phyloP scores from a whole-genome alignment of 2,888 invertebrate species.

The Eupithecia dodoneata region DNA sequence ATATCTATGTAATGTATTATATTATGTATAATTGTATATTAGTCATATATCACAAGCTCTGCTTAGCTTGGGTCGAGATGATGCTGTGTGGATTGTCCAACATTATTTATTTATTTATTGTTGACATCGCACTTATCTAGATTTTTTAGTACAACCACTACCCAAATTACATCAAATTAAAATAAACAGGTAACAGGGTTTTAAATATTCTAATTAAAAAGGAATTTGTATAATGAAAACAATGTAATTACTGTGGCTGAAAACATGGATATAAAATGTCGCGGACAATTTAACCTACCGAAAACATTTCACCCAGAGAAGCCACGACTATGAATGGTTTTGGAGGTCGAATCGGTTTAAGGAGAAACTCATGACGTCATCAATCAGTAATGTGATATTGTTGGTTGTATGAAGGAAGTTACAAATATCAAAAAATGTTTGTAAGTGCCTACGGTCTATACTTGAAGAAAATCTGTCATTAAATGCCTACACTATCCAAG shows the following conservation, averaged over 20 bases:
- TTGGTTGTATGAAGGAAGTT: no score
- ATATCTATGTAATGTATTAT: no score
- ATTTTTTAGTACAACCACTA: not conserved
- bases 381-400: not conserved
- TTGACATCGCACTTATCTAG: not conserved
- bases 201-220: slow-evolving; percentile 14
- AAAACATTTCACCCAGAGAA: slow-evolving; percentile 16
- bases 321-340: not conserved
- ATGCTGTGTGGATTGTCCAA: no score
- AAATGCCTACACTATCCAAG: no score
- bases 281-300: slow-evolving; percentile 19
- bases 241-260: slow-evolving; percentile 24
- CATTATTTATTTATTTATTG: not conserved
- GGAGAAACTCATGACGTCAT: not conserved
- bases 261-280: slow-evolving; percentile 22
- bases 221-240: slow-evolving; percentile 23
- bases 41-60: no score
- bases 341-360: not conserved
- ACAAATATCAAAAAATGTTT: no score
- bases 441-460: no score
- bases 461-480: no score
- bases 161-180: not conserved
- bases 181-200: not conserved
- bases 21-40: no score
- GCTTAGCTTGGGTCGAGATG: no score